A percentile compares a stretch with the other conserved stretches of the same genome.
These are phyloP conservation scores for Theocolax elegans DNA, from an alignment of 1,140 invertebrate genomes.

Conservation along the genomic window DNA sequence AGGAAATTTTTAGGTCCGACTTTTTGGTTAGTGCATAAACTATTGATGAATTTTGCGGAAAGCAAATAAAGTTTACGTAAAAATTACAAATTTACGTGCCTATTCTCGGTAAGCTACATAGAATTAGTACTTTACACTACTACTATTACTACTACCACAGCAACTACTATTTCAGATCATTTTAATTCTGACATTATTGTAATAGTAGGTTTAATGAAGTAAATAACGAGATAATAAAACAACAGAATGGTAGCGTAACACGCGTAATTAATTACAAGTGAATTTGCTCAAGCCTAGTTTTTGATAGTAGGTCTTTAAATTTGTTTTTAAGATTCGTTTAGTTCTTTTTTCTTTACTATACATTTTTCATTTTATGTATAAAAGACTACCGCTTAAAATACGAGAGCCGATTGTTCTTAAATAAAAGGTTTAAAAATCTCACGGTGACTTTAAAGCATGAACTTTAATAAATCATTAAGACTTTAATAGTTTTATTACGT, in stretches of 20 bases:
- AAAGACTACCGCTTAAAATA: conserved; percentile 2
- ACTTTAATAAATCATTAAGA: conserved; percentile 18
- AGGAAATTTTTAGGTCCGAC: conserved; percentile 12
- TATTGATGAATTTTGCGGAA: conserved; percentile 11
- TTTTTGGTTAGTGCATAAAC: conserved; percentile 16
- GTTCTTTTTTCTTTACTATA: conserved; percentile 6
- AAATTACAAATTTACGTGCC: conserved; percentile 21
- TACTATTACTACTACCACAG: conserved; percentile 25
- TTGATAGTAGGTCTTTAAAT: conserved; percentile 24
- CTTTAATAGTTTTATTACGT: conserved; percentile 25
- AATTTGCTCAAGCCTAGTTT: conserved; percentile 20
- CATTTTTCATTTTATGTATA: neutral
- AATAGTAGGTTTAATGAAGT: conserved; percentile 28
- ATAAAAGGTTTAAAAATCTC: conserved; percentile 2
- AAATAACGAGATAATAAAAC: conserved; percentile 8
- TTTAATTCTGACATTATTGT: conserved; percentile 30
- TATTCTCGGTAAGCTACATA: conserved; percentile 25
- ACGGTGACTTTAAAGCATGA: neutral
- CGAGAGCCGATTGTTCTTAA: neutral
- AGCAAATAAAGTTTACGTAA: conserved; percentile 8
- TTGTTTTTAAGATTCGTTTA: conserved; percentile 21
- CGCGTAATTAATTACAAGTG: neutral
- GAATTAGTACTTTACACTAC: conserved; percentile 18
- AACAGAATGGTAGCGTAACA: neutral
- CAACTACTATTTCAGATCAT: conserved; percentile 33